Conservation (phyloP, 2,113 vertebrate species). For the Psittacus erithacus region DNA sequence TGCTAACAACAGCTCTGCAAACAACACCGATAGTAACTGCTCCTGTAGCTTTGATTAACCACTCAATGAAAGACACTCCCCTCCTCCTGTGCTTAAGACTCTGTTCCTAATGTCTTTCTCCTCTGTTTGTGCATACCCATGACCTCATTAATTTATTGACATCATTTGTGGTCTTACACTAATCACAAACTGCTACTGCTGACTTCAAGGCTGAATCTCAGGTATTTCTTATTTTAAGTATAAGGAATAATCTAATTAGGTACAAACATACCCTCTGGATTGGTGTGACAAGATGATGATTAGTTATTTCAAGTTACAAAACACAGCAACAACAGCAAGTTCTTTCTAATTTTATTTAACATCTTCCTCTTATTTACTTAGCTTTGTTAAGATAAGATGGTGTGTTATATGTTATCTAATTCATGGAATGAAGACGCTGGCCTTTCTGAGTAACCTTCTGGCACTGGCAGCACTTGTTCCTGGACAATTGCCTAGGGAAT, state of each 20-base stretch:
- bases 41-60: background rate
- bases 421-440: background rate
- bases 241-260: background rate
- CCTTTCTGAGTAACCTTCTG: background rate
- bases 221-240: background rate
- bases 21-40: background rate
- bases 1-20: background rate
- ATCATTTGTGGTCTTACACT: background rate
- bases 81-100: background rate
- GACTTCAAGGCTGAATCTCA: background rate
- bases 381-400: background rate
- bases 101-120: background rate
- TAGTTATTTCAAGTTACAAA: background rate
- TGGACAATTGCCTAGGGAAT: background rate
- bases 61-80: background rate
- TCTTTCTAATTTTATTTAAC: background rate
- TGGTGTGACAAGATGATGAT: background rate
- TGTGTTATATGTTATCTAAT: background rate
- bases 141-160: background rate
- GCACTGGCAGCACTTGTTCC: background rate
- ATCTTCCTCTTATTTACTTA: background rate
- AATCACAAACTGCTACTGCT: background rate
- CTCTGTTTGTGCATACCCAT: rapidly evolving
- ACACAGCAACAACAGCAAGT: background rate
- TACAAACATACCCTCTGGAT: background rate